phyloP scores from a whole-genome alignment of 2,797 vertebrate species.

The Bradypodion ventrale region DNA sequence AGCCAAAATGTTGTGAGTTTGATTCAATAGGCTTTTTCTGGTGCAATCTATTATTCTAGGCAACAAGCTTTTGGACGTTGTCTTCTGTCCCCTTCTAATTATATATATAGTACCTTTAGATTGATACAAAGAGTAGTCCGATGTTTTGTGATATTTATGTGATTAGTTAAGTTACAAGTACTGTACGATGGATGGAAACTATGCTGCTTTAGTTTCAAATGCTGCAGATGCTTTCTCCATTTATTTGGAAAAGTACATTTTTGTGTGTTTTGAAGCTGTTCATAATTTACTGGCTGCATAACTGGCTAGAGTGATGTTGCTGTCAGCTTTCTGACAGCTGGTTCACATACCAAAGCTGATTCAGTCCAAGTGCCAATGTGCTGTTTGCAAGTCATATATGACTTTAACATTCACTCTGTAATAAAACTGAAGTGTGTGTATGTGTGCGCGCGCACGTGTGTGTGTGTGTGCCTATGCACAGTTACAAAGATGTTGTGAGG shows the following conservation, averaged over 20 bases:
- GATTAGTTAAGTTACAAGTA: too few relatives aligned
- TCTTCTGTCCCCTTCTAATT: too few relatives aligned
- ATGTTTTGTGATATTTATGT: too few relatives aligned
- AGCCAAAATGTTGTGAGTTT: too few relatives aligned
- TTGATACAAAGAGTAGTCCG: too few relatives aligned
- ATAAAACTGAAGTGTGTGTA: conserved; percentile 39
- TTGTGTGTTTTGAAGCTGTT: conserved; percentile 42
- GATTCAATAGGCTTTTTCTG: too few relatives aligned
- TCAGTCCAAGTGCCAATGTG: conserved; percentile 64
- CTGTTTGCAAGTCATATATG: conserved; percentile 62
- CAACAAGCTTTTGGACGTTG: too few relatives aligned
- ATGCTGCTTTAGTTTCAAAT: not conserved
- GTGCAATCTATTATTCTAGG: too few relatives aligned
- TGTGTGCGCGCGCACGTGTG: not conserved
- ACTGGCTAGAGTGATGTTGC: conserved; percentile 48
- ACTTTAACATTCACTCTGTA: conserved; percentile 57
- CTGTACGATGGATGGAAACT: conserved; percentile 34
- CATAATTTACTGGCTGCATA: conserved; percentile 40
- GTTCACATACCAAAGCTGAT: conserved; percentile 61
- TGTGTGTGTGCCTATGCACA: not conserved
- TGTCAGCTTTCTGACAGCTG: conserved; percentile 68
- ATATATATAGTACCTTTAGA: too few relatives aligned
- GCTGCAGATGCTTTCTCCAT: conserved; percentile 25
- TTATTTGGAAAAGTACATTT: conserved; percentile 58
- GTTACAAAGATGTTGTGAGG: conserved; percentile 31